These are phyloP conservation scores for Sesia apiformis DNA, from an alignment of 2,888 invertebrate species.

Conservation along the genomic window DNA sequence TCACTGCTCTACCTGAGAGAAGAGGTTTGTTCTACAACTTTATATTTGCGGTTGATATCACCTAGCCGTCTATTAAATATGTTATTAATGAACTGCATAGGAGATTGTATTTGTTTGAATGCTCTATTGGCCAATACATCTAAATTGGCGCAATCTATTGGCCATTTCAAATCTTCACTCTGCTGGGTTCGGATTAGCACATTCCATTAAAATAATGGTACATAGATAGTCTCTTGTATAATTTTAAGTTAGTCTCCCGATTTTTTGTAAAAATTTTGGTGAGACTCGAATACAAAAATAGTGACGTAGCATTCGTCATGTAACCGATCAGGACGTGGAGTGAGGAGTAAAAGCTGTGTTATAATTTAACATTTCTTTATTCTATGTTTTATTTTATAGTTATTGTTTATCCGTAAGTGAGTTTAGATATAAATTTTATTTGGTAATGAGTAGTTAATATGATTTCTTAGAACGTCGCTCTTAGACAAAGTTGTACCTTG, in stretches of 20 bases:
- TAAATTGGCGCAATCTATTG: too few species aligned
- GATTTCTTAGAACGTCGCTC: slow-evolving; percentile 59
- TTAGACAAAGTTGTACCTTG: slow-evolving; percentile 65
- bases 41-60: too few species aligned
- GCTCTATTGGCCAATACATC: too few species aligned
- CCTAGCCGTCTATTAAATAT: too few species aligned
- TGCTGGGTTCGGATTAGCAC: slow-evolving; percentile 32
- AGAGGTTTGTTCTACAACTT: too few species aligned
- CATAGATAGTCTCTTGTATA: slow-evolving; percentile 28
- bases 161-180: too few species aligned
- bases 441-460: slow-evolving; percentile 61
- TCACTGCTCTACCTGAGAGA: too few species aligned
- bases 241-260: neutral
- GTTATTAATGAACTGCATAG: too few species aligned
- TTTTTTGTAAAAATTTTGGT: too few species aligned
- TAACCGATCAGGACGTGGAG: slow-evolving; percentile 47
- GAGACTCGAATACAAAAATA: slow-evolving; percentile 6
- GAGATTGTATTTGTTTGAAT: too few species aligned
- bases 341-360: slow-evolving; percentile 69
- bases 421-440: slow-evolving; percentile 73
- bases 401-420: slow-evolving; percentile 67
- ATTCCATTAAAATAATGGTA: slow-evolving; percentile 53
- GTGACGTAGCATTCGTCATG: slow-evolving; percentile 57
- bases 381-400: slow-evolving; percentile 70
- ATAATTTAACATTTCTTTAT: slow-evolving; percentile 72